A percentile compares a stretch with the other conserved stretches of the same genome.
Evolutionary conservation across 2,888 invertebrate species (phyloP).

Genomic region (Adineta ricciae): DNA sequence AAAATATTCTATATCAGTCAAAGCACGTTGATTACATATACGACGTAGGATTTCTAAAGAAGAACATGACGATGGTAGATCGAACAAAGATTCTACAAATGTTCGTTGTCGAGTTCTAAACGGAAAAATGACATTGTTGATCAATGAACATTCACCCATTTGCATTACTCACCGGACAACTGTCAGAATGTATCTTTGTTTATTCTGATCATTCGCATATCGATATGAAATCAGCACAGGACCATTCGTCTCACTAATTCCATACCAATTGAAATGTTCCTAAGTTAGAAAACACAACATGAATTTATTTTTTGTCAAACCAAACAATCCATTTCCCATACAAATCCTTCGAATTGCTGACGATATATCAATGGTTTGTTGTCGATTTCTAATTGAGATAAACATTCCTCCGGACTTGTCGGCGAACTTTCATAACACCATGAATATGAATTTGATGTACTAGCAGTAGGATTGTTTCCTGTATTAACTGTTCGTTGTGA

Average conservation of each 20-base stretch:
- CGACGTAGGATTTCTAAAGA: background rate
- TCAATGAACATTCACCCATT: background rate
- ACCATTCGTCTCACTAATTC: background rate
- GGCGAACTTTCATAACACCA: background rate
- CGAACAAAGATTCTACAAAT: background rate
- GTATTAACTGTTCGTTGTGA: background rate
- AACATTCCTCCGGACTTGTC: background rate
- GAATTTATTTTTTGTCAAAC: background rate
- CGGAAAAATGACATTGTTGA: background rate
- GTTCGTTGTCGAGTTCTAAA: background rate
- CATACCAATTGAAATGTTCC: constrained; percentile 21
- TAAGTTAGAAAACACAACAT: background rate
- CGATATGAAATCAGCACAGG: background rate
- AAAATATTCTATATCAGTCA: background rate
- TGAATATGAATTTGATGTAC: background rate
- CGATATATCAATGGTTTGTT: constrained; percentile 15
- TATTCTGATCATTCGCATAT: background rate
- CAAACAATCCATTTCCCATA: background rate
- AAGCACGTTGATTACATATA: background rate
- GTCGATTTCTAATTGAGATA: background rate
- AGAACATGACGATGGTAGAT: background rate
- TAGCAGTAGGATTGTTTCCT: background rate
- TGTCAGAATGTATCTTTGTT: background rate
- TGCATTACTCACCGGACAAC: background rate
- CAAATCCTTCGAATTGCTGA: background rate